Conservation (phyloP, 1,140 invertebrate genomes). For the Micrasema minimum region DNA sequence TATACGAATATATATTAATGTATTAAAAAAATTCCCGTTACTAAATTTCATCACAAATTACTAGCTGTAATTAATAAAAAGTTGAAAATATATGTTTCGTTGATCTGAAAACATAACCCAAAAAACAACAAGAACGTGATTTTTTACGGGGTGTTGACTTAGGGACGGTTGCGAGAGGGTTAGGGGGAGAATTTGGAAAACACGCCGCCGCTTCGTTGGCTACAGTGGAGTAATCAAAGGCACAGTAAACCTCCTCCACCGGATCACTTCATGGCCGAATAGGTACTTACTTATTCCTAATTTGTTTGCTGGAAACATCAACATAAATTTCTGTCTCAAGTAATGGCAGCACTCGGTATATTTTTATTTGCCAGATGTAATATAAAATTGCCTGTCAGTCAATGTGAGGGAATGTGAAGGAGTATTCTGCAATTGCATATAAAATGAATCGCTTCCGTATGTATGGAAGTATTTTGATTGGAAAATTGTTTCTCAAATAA, state of each 20-base stretch:
- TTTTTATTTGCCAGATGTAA: slow-evolving; percentile 28
- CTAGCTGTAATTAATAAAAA: too few species aligned
- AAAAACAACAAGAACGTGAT: too few species aligned
- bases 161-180: too few species aligned
- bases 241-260: slow-evolving; percentile 31
- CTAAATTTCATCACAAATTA: too few species aligned
- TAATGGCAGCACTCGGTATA: slow-evolving; percentile 17
- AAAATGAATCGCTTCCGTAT: slow-evolving; percentile 18
- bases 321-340: slow-evolving; percentile 39
- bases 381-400: slow-evolving; percentile 18
- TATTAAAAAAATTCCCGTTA: too few species aligned
- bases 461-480: slow-evolving; percentile 27
- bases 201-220: slow-evolving; percentile 13
- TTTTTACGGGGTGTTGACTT: too few species aligned
- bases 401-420: slow-evolving; percentile 14
- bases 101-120: too few species aligned
- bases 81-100: too few species aligned
- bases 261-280: slow-evolving; percentile 45
- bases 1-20: too few species aligned
- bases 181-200: too few species aligned
- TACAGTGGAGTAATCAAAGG: slow-evolving; percentile 31
- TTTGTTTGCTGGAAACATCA: slow-evolving; percentile 43
- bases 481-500: too few species aligned
- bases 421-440: slow-evolving; percentile 17
- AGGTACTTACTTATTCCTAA: slow-evolving; percentile 49